Base-by-base conservation (phyloP, 1,140 invertebrate genomes). In the Caenorhabditis briggsae region DNA sequence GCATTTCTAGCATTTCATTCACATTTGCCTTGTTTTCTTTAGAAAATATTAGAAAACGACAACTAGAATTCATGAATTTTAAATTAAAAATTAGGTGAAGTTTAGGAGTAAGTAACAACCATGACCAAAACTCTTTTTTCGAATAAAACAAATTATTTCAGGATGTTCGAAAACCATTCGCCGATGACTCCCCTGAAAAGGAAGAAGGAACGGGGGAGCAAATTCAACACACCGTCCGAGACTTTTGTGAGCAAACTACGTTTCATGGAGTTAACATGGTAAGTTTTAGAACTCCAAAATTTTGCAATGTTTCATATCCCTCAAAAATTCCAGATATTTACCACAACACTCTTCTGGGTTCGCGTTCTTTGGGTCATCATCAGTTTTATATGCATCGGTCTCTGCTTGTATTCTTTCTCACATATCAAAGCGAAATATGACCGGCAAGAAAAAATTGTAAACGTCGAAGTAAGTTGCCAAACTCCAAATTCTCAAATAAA, bases 361-460 rank as follows among this genome's bases (percentile, higher is more conserved):
- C 53, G 55, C 12, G 8, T 88, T 18, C 56, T 88, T 7, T 88
- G 88, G 88, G 33, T 53, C 3, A 23, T 88, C 46, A 59, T 88
- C 61, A 88, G 82, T 53, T 25, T 88, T 7, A 16, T 46, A 18
- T 88, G 61, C 14, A 82, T 87, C 25, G 9, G 59, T 18, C 25
- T 88, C 33, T 88, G 58, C 55, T 48, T 83, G 48, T 88, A 85
- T 41, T 65, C 89, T 25, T 84, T 58, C 56, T 55, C 25, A 20
- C 61, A 78, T 56, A 82, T 89, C 48, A 46, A 55, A 5, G 85
- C 87, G n/a, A 89, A 89, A 56, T 89, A 84, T 82, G 61, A 89
- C 14, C 74, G 89, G 56, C 91, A 89, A 46, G 91, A 91, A 23
- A 91, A 91, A 61, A 91, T 91, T 82, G 91, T 92, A 43, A 90